phyloP scores from a whole-genome alignment of 1,140 invertebrate genomes.

The Caenorhabditis brenneri region DNA sequence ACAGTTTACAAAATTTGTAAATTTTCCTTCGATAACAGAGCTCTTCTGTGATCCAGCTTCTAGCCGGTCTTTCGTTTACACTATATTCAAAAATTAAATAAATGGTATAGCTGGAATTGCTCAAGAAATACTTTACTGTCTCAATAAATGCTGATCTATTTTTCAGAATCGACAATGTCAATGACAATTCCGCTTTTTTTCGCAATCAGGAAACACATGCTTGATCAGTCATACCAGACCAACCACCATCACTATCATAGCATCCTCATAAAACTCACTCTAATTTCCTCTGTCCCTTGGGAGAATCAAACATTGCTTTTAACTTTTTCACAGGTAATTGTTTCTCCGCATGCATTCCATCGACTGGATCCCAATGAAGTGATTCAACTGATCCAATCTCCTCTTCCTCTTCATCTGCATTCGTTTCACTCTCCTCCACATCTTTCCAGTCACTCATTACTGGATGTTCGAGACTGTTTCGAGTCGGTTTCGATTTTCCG shows the following conservation, averaged over 20 bases:
- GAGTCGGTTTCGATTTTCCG: slow-evolving; percentile 15
- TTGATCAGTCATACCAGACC: background rate
- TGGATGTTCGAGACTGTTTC: slow-evolving; percentile 15
- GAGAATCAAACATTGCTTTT: slow-evolving; percentile 54
- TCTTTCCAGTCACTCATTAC: slow-evolving; percentile 57
- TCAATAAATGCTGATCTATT: background rate
- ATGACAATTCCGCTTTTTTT: too few relatives aligned
- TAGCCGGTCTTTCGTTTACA: too few relatives aligned
- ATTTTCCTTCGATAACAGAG: too few relatives aligned
- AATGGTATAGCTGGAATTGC: background rate
- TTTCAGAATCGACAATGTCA: background rate
- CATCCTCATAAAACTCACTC: slow-evolving; percentile 39
- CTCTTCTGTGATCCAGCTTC: too few relatives aligned
- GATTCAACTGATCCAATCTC: slow-evolving; percentile 55
- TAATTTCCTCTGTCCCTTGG: slow-evolving; percentile 30
- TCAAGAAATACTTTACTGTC: too few relatives aligned
- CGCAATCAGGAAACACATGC: background rate
- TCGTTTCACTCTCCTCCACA: slow-evolving; percentile 47
- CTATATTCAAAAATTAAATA: too few relatives aligned
- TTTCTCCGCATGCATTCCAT: slow-evolving; percentile 60
- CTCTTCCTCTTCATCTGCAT: slow-evolving; percentile 49
- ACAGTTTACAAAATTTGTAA: too few relatives aligned
- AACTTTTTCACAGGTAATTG: slow-evolving; percentile 54
- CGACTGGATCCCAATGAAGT: slow-evolving; percentile 59
- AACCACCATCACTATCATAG: background rate